Evolutionary conservation across 2,797 vertebrate genomes (phyloP), one percentile per base, ranked within the genome.

Genomic region (Chaunax sp.): DNA sequence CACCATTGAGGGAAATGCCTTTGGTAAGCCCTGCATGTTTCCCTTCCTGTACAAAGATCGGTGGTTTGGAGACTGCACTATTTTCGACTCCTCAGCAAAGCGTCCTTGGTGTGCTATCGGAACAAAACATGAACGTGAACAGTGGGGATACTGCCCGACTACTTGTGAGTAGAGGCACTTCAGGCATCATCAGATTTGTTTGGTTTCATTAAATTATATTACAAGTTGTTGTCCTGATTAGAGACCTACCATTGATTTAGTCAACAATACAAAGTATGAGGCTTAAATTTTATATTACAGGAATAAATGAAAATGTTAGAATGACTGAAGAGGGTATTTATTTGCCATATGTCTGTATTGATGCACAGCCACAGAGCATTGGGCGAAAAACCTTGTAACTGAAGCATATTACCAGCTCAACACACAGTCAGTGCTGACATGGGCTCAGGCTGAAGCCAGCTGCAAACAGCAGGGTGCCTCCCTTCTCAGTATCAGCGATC

Each of bases 41-140:
- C 98, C 98, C 23, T 99, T 99, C 84, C 84, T 93, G 64, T 98
- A 93, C 88, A 78, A 79, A 33, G 88, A 91, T 26, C 94, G 94
- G 28, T 98, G 96, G 97, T 98, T 88, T 35, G 90, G 90, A 30
- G 95, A 96, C 0, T 99, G 98, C 81, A 97, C 94, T 0, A 59
- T 14, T 0, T 88, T 12, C 2, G 96, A 95, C 45, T 85, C 92
- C 9, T 88, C 92, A 0, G 55, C 74, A 0, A 93, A 90, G 18
- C 91, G 91, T 53, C 75, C 53, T 2, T 98, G 97, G 97, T 99
- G 98, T 85, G 91, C 94, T 15, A 87, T 95, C 37, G 95, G 94
- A 37, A 88, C 92, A 0, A 80, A 94, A 77, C 95, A 91, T 26
- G 89, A 94, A 0, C 92, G 92, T 35, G 91, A 92, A 66, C 83